Evolutionary conservation across 2,113 vertebrate species (phyloP).

Genomic region (Entosphenus tridentatus): DNA sequence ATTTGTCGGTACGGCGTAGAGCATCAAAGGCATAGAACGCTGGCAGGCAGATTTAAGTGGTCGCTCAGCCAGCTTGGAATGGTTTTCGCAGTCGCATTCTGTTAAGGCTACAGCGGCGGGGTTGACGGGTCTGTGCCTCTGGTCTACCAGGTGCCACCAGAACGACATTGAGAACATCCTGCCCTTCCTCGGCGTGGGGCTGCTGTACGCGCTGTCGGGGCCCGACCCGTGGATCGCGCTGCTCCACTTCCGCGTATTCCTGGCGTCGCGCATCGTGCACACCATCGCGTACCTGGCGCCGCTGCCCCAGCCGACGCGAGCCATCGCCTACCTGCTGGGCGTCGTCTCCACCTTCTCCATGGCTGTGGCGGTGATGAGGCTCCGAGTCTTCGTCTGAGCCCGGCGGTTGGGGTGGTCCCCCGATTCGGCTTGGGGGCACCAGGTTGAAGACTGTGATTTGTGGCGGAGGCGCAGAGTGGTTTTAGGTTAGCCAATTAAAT

Average conservation of each 20-base stretch:
- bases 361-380: constrained; percentile 24
- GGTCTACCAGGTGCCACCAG: constrained; percentile 37
- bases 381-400: too few relatives aligned
- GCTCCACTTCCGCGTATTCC: constrained; percentile 55
- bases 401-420: too few relatives aligned
- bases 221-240: constrained; percentile 34
- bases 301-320: constrained; percentile 56
- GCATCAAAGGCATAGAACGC: too few relatives aligned
- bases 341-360: constrained; percentile 36
- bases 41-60: too few relatives aligned
- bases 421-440: too few relatives aligned
- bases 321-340: constrained; percentile 24
- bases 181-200: constrained; percentile 46
- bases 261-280: constrained; percentile 32
- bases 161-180: constrained; percentile 83
- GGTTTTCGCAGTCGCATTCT: too few relatives aligned
- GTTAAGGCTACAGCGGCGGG: too few relatives aligned
- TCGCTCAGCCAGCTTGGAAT: too few relatives aligned
- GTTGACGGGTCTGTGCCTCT: background rate
- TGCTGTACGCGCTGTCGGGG: constrained; percentile 44
- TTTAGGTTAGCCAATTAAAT: too few relatives aligned
- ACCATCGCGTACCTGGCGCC: constrained; percentile 32
- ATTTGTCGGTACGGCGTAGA: too few relatives aligned
- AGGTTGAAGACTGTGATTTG: too few relatives aligned
- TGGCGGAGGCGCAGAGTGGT: too few relatives aligned